These are phyloP conservation scores for Hemibagrus guttatus DNA, from an alignment of 2,797 vertebrate species.

Conservation along the genomic window DNA sequence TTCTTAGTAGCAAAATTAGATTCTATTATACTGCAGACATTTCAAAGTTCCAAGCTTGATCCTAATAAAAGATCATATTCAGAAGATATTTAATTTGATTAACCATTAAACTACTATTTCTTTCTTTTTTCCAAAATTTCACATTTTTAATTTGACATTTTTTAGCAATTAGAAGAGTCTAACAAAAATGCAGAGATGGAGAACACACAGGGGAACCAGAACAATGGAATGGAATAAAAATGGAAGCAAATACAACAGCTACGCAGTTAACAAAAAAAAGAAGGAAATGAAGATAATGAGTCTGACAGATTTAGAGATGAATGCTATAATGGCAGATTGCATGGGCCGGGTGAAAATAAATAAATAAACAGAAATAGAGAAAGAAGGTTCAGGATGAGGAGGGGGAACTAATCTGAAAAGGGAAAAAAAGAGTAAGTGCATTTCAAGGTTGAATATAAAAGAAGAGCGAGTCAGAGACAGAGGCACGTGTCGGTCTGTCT, in stretches of 20 bases:
- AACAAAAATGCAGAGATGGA: background rate
- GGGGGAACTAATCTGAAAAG: background rate
- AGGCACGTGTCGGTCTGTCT: too few species aligned
- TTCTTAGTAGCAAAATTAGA: background rate
- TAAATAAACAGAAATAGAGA: background rate
- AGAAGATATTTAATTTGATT: background rate
- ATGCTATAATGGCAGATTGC: background rate
- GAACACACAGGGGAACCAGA: background rate
- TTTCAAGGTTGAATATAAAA: background rate
- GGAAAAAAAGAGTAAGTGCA: background rate
- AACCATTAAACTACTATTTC: background rate
- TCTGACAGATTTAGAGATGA: constrained; percentile 2
- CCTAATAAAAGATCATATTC: background rate
- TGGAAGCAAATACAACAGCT: background rate
- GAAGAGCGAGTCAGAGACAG: background rate
- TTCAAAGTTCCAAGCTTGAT: background rate
- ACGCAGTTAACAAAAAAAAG: background rate
- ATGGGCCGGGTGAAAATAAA: background rate
- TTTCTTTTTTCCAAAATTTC: background rate
- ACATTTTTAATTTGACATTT: too few species aligned
- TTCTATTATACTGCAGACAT: background rate
- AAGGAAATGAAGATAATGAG: background rate
- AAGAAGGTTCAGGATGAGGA: background rate
- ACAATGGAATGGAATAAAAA: background rate
- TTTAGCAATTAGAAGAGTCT: background rate